Evolutionary conservation across 2,797 vertebrate genomes (phyloP).

Genomic region (Centroberyx gerrardi): DNA sequence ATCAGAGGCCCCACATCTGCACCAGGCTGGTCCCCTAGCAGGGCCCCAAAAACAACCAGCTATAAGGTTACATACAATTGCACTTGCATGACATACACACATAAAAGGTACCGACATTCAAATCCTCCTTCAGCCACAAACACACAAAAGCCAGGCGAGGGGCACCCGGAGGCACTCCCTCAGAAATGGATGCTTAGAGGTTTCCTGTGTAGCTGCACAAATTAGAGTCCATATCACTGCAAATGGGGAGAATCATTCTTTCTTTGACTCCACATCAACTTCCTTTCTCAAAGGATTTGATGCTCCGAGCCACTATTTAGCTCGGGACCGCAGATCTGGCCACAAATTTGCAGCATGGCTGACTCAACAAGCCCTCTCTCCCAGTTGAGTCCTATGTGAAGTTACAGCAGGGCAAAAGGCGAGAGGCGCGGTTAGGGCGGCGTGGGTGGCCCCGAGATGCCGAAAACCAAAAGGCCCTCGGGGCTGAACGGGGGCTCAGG

Average conservation of each 20-base stretch:
- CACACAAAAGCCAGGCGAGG: constrained; percentile 60
- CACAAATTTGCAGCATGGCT: constrained; percentile 83
- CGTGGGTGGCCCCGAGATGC: constrained; percentile 81
- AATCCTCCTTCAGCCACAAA: constrained; percentile 50
- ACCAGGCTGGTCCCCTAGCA: constrained; percentile 94
- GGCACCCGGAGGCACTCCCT: constrained; percentile 71
- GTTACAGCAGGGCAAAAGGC: constrained; percentile 67
- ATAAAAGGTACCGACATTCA: constrained; percentile 43
- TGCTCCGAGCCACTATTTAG: constrained; percentile 76
- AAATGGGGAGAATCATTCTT: constrained; percentile 55
- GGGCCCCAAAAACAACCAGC: constrained; percentile 72
- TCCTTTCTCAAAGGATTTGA: constrained; percentile 65
- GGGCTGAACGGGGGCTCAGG: constrained; percentile 23
- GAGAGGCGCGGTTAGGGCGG: constrained; percentile 79
- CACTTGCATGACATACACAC: constrained; percentile 30
- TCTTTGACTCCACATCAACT: constrained; percentile 64
- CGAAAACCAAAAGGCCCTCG: constrained; percentile 49
- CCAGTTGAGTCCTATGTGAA: constrained; percentile 74
- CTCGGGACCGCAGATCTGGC: constrained; percentile 74
- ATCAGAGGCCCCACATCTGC: constrained; percentile 97
- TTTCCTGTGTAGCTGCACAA: constrained; percentile 71
- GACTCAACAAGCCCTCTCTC: constrained; percentile 76
- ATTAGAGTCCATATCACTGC: constrained; percentile 56
- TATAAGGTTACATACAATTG: constrained; percentile 60
- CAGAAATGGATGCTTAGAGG: constrained; percentile 68